phyloP scores from a whole-genome alignment of 1,140 invertebrate species.

The Onthophagus taurus region DNA sequence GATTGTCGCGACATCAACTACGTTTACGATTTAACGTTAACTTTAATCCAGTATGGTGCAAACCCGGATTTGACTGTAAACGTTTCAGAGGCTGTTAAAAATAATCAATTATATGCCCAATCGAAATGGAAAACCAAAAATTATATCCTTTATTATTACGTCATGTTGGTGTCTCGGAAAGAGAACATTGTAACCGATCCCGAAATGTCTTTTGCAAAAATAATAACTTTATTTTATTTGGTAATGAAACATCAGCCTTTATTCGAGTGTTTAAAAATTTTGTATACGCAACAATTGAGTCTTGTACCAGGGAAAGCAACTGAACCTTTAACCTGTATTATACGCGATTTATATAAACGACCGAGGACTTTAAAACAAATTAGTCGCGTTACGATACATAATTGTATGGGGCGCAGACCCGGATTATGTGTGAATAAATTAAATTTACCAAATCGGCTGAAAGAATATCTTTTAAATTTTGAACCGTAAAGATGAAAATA shows the following conservation, averaged over 20 bases:
- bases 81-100: slow-evolving; percentile 37
- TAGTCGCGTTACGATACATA: slow-evolving; percentile 54
- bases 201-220: slow-evolving; percentile 49
- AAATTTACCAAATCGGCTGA: slow-evolving; percentile 53
- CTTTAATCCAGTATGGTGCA: slow-evolving; percentile 56
- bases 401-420: slow-evolving; percentile 48
- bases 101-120: slow-evolving; percentile 38
- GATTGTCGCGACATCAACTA: slow-evolving; percentile 54
- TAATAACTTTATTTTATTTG: slow-evolving; percentile 57
- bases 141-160: slow-evolving; percentile 59
- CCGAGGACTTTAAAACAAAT: slow-evolving; percentile 58
- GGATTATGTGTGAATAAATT: slow-evolving; percentile 55
- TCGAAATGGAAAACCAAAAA: slow-evolving; percentile 53
- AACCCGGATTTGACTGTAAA: slow-evolving; percentile 51
- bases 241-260: slow-evolving; percentile 57
- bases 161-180: slow-evolving; percentile 56
- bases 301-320: slow-evolving; percentile 54
- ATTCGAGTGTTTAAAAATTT: slow-evolving; percentile 50
- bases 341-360: slow-evolving; percentile 50
- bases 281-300: slow-evolving; percentile 55
- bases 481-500: slow-evolving; percentile 46
- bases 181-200: slow-evolving; percentile 58
- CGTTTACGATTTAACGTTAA: slow-evolving; percentile 57
- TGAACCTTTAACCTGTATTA: slow-evolving; percentile 48
- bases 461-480: slow-evolving; percentile 62